Evolutionary conservation across 2,797 vertebrate genomes (phyloP), one percentile per base, ranked within the genome.

Genomic region (Clarias platycephalus): DNA sequence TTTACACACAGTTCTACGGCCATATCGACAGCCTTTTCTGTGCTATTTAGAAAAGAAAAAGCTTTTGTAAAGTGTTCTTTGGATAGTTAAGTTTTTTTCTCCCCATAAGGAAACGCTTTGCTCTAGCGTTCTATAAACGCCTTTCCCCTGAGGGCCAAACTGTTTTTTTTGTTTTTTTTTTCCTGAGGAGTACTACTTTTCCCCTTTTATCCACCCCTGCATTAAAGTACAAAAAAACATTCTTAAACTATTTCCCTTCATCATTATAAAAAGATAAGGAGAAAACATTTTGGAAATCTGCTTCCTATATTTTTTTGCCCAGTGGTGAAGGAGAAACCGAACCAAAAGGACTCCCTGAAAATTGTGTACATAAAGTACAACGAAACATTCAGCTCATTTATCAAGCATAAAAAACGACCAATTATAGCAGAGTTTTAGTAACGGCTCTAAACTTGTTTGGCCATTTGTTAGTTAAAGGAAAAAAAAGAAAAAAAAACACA

Each of bases 71-170:
- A 76, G 74, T 34, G 55, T 63, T 64, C 77, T 80, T 80, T 49
- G 40, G 18, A 80, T 67, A 12, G 60, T 80, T 49, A 49, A 34
- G 37, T 80, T 80, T 49, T 28, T 49, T 53, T 53, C 2, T 12
- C 12, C 40, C 28, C 44, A 53, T 20, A 53, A 66, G 63, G 62
- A 80, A 80, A 80, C 26, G 16, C 34, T 78, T 62, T 40, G 58
- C 76, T 62, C 75, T 15, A 40, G 34, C 13, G n/a, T 78, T 78
- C 75, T 78, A 78, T 37, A 78, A 62, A 66, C 40, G n/a, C 53
- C 22, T 60, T 67, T 22, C 40, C n/a, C 16, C 78, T 16, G n/a
- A 53, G n/a, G n/a, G 78, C 37, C 60, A 64, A 64, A 64, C 15
- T n/a, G 63, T 79, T 62, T 31, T 24, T 40, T 72, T 55, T 53